Evolutionary conservation across 2,797 vertebrate species (phyloP).

Genomic region (Alcedo atthis): DNA sequence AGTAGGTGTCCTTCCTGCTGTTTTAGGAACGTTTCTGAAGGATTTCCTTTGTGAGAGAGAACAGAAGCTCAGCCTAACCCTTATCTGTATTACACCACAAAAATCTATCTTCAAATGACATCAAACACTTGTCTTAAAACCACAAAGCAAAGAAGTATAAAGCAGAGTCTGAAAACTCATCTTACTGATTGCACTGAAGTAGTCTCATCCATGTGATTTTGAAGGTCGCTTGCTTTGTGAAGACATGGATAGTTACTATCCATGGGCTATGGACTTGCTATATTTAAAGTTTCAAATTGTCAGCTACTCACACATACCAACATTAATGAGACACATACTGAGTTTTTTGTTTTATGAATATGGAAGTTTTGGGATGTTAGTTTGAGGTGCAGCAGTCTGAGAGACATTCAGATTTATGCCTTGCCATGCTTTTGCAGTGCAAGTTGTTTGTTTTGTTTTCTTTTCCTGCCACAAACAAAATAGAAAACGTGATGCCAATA

Average conservation of each 20-base stretch:
- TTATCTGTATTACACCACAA: not conserved
- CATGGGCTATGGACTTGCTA: not conserved
- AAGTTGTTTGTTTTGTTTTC: not conserved
- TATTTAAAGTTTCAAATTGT: not conserved
- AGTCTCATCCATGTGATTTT: not conserved
- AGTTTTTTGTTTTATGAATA: not conserved
- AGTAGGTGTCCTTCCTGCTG: slow-evolving; percentile 64
- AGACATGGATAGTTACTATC: not conserved
- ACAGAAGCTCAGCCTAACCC: slow-evolving; percentile 9
- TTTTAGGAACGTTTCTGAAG: slow-evolving; percentile 46
- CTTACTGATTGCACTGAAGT: not conserved
- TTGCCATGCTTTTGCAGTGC: not conserved
- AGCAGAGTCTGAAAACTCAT: not conserved
- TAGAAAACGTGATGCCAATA: not conserved
- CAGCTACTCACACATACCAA: not conserved
- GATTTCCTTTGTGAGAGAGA: slow-evolving; percentile 43
- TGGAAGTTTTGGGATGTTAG: not conserved
- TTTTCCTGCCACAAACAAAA: not conserved
- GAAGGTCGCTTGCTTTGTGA: not conserved
- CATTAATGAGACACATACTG: not conserved
- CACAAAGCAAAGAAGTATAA: not conserved
- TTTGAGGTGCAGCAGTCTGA: not conserved
- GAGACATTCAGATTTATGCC: fast-evolving
- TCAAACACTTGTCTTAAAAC: slow-evolving; percentile 49
- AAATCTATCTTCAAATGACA: slow-evolving; percentile 47